Percentiles rank a stretch among this genome's conserved stretches.
Conservation (phyloP, 2,113 vertebrate genomes). For the Lethenteron camtschaticum region DNA sequence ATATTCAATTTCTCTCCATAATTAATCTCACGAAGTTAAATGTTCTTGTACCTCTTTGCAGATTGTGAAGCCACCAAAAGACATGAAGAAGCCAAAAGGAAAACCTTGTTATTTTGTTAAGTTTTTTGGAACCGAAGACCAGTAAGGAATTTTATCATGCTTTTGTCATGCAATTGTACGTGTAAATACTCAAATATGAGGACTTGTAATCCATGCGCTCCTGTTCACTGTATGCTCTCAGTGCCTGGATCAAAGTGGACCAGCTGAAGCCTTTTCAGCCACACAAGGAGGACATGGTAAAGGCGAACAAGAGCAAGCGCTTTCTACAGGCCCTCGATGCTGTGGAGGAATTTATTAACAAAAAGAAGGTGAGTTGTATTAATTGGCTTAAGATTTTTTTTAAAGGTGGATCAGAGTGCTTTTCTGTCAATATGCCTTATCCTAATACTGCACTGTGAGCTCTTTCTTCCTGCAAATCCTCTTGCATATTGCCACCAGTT, state of each 20-base stretch:
- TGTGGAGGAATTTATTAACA: slow-evolving; percentile 85
- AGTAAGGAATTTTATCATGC: slow-evolving; percentile 39
- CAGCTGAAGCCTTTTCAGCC: slow-evolving; percentile 89
- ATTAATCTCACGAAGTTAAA: not conserved
- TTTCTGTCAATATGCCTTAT: too few species aligned
- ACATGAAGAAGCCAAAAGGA: slow-evolving; percentile 86
- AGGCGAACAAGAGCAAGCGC: slow-evolving; percentile 92
- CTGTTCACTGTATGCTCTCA: slow-evolving; percentile 17
- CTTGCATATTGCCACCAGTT: too few species aligned
- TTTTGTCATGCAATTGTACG: not conserved
- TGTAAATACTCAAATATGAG: not conserved
- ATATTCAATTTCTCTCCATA: slow-evolving; percentile 9
- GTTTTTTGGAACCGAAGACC: slow-evolving; percentile 98
- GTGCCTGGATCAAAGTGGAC: slow-evolving; percentile 98
- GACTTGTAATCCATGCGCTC: slow-evolving; percentile 1
- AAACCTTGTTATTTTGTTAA: slow-evolving; percentile 98
- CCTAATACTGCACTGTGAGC: too few species aligned
- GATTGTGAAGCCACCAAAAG: slow-evolving; percentile 93
- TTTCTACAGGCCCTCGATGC: slow-evolving; percentile 95
- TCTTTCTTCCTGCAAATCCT: too few species aligned
- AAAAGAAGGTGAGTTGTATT: slow-evolving; percentile 12
- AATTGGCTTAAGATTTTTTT: too few species aligned
- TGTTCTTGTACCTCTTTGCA: slow-evolving; percentile 18
- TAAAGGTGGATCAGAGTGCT: too few species aligned
- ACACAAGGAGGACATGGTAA: slow-evolving; percentile 98